A percentile compares a stretch with the other conserved stretches of the same genome.
These are phyloP conservation scores for Rhegmatorhina hoffmannsi DNA, from an alignment of 2,113 vertebrate species.

Conservation along the genomic window DNA sequence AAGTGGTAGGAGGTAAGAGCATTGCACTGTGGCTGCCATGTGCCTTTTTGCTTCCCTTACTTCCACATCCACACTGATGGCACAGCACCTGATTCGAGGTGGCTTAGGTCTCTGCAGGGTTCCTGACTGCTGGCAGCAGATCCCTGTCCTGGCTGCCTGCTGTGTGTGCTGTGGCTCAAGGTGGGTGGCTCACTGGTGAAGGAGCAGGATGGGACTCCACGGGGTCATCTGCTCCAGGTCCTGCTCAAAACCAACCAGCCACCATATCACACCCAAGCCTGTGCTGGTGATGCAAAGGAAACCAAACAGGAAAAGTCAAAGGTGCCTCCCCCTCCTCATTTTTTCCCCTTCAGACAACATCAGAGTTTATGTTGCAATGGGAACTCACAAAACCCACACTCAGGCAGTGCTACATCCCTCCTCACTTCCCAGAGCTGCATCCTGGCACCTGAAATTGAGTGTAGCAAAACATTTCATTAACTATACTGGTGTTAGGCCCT, in stretches of 20 bases:
- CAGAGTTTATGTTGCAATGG: background rate
- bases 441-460: background rate
- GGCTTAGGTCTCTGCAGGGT: background rate
- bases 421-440: background rate
- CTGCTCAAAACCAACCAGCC: background rate
- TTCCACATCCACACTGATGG: fast-evolving
- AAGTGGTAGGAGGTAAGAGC: conserved; percentile 81
- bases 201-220: background rate
- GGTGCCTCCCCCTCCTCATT: background rate
- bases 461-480: background rate
- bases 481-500: too few relatives aligned
- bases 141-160: background rate
- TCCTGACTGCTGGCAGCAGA: background rate
- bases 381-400: background rate
- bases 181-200: background rate
- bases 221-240: background rate
- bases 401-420: background rate
- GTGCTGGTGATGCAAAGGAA: background rate
- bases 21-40: fast-evolving
- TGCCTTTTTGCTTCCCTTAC: background rate
- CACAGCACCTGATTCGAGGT: background rate
- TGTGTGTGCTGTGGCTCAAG: fast-evolving
- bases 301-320: background rate
- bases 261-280: background rate
- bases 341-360: background rate